These are phyloP conservation scores for Heliangelus exortis DNA, from an alignment of 2,797 vertebrate species.

Conservation along the genomic window DNA sequence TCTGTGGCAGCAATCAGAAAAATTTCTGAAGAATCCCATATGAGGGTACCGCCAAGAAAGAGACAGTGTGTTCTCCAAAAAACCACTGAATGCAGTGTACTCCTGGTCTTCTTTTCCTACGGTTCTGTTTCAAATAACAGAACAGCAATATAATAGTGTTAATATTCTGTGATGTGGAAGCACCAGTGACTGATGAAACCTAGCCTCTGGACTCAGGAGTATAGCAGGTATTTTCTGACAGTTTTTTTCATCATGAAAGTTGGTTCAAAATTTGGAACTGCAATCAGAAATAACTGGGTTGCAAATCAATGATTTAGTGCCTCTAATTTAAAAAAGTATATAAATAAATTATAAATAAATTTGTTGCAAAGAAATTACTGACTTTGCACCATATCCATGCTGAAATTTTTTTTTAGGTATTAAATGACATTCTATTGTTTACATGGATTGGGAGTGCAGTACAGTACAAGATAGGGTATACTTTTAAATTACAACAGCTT, in stretches of 20 bases:
- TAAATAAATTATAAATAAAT: neutral
- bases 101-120: neutral
- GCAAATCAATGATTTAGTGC: neutral
- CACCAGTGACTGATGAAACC: neutral
- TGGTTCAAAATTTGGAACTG: neutral
- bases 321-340: neutral
- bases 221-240: neutral
- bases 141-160: neutral
- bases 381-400: neutral
- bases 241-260: neutral
- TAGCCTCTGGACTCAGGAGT: neutral
- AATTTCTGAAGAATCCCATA: neutral
- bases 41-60: neutral
- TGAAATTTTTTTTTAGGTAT: neutral
- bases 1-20: neutral
- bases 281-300: neutral
- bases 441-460: rapidly evolving
- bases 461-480: neutral
- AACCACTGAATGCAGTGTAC: rapidly evolving
- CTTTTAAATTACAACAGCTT: neutral
- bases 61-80: neutral
- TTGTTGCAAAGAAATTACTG: neutral
- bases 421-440: neutral
- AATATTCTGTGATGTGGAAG: neutral
- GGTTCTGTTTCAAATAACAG: neutral